phyloP scores from a whole-genome alignment of 2,113 vertebrate genomes.

The Rhabdomys dilectus region DNA sequence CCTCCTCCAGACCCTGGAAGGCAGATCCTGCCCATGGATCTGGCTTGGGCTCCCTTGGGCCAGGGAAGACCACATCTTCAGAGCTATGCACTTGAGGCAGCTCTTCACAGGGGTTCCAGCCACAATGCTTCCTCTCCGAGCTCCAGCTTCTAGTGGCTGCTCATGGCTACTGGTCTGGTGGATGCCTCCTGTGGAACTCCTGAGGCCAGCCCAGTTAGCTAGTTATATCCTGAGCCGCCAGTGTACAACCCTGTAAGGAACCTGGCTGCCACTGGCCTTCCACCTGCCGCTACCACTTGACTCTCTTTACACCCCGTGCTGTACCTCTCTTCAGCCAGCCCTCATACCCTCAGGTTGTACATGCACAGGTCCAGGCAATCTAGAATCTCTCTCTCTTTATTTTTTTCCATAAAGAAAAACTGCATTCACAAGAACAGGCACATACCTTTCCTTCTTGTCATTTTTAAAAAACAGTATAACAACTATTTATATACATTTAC shows the following conservation, averaged over 20 bases:
- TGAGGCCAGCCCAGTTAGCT: neutral
- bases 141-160: neutral
- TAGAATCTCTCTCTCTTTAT: neutral
- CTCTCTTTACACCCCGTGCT: neutral
- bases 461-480: neutral
- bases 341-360: neutral
- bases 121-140: neutral
- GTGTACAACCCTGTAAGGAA: neutral
- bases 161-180: neutral
- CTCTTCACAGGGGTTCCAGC: neutral
- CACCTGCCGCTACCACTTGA: too few relatives aligned
- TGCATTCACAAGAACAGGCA: neutral
- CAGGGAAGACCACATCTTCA: neutral
- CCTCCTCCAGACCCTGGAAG: neutral
- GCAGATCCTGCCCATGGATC: neutral
- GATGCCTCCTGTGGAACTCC: neutral
- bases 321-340: neutral
- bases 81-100: neutral
- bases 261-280: neutral
- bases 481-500: neutral
- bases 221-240: neutral
- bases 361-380: neutral
- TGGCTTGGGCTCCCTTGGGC: neutral
- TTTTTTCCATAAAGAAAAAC: too few relatives aligned
- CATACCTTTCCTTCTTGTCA: neutral